phyloP scores from a whole-genome alignment of 2,113 vertebrate genomes.

The Syrmaticus mikado region DNA sequence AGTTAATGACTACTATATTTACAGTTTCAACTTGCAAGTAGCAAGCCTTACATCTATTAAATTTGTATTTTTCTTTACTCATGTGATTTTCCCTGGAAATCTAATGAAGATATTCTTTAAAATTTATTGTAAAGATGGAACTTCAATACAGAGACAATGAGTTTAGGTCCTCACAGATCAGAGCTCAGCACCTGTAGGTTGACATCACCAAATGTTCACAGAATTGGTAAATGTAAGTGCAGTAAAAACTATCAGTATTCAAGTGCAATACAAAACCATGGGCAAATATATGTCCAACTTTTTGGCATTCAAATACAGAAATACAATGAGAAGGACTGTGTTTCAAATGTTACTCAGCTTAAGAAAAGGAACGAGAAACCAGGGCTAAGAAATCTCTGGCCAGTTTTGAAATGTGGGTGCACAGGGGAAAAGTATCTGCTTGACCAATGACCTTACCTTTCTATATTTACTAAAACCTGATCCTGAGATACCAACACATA shows the following conservation, averaged over 20 bases:
- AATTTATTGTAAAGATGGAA: constrained; percentile 31
- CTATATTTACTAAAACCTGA: constrained; percentile 51
- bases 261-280: constrained; percentile 7
- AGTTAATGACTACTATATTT: background rate
- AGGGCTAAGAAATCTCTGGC: constrained; percentile 30
- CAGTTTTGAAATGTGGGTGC: constrained; percentile 50
- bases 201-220: background rate
- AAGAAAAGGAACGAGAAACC: constrained; percentile 24
- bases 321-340: background rate
- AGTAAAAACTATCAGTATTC: constrained; percentile 9
- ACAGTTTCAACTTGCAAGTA: background rate
- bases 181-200: background rate
- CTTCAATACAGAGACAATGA: background rate
- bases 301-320: background rate
- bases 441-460: constrained; percentile 46
- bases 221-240: constrained; percentile 16
- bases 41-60: background rate
- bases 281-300: constrained; percentile 16
- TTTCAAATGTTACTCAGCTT: constrained; percentile 42
- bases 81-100: background rate
- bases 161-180: background rate
- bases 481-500: constrained; percentile 50
- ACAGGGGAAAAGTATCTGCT: constrained; percentile 33
- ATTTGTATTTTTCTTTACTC: constrained; percentile 17
- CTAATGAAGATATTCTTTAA: constrained; percentile 39